Percentiles rank a stretch among this genome's conserved stretches.
These are phyloP conservation scores for Erebia ligea DNA, from an alignment of 2,888 invertebrate species.

Conservation along the genomic window DNA sequence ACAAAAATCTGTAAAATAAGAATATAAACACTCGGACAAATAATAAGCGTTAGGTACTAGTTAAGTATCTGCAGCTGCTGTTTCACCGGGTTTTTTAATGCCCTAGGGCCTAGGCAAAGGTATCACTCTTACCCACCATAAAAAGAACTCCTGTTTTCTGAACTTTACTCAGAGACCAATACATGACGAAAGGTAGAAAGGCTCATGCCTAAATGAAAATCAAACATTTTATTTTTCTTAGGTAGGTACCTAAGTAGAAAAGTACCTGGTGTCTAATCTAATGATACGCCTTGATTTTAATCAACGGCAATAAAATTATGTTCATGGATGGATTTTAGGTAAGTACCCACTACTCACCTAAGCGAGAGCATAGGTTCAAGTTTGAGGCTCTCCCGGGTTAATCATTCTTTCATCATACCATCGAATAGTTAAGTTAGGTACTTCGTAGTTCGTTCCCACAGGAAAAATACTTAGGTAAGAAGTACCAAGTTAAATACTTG, in stretches of 20 bases:
- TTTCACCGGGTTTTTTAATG: not conserved
- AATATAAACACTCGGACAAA: not conserved
- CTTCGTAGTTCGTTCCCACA: too few species aligned
- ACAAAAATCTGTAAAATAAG: constrained; percentile 45
- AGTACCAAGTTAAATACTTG: too few species aligned
- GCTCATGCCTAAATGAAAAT: constrained; percentile 11
- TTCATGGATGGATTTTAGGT: too few species aligned
- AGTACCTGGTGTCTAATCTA: constrained; percentile 17
- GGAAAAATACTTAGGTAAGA: too few species aligned
- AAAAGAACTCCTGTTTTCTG: constrained; percentile 51
- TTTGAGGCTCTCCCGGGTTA: too few species aligned
- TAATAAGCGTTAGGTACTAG: constrained; percentile 24
- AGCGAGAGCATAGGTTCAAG: too few species aligned
- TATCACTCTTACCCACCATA: constrained; percentile 46
- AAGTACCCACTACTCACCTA: too few species aligned
- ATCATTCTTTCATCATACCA: too few species aligned
- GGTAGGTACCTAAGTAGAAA: not conserved
- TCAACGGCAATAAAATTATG: constrained; percentile 28
- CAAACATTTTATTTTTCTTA: not conserved
- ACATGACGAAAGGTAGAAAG: constrained; percentile 27
- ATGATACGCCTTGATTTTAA: constrained; percentile 63
- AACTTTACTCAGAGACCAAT: constrained; percentile 33
- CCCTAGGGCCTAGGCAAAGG: not conserved
- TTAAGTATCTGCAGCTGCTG: not conserved
- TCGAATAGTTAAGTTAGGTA: too few species aligned